These are phyloP conservation scores for Drosophila micromelanica DNA, from an alignment of 1,140 invertebrate species.

Conservation along the genomic window DNA sequence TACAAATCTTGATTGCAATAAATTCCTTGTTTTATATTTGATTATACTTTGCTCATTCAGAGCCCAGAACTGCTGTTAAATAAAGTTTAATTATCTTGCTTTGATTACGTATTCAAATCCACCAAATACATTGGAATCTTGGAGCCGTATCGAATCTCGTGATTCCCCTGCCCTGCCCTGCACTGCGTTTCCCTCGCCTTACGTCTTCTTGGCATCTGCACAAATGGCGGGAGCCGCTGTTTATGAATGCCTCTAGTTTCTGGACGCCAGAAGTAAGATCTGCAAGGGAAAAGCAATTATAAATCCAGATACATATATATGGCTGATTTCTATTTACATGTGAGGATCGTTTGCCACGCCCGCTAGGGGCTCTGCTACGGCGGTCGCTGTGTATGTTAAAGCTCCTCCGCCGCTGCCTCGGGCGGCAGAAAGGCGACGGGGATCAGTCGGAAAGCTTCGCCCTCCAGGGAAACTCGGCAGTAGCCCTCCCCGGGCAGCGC, in stretches of 20 bases:
- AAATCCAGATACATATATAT: too few relatives aligned
- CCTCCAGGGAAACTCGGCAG: constrained; percentile 22
- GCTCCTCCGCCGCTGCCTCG: constrained; percentile 1
- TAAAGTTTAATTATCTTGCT: too few relatives aligned
- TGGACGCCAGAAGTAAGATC: background rate
- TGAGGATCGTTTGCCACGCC: background rate
- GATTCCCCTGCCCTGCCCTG: background rate
- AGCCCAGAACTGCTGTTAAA: too few relatives aligned
- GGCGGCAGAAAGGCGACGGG: constrained; percentile 31
- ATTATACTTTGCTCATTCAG: too few relatives aligned
- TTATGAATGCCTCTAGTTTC: background rate
- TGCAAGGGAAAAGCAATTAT: background rate
- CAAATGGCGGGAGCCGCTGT: constrained; percentile 2
- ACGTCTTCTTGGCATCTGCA: background rate
- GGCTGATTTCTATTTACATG: background rate
- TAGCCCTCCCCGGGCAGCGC: constrained; percentile 7
- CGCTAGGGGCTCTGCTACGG: background rate
- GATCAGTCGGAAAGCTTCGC: constrained; percentile 40
- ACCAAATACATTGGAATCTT: too few relatives aligned
- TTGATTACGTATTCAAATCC: too few relatives aligned
- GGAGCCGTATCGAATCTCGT: too few relatives aligned
- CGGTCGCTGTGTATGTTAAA: constrained; percentile 1
- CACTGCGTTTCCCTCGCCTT: background rate
- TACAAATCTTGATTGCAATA: too few relatives aligned
- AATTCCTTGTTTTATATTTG: too few relatives aligned